Base-by-base conservation (phyloP, 2,113 vertebrate genomes). In the Pontoporia blainvillei region DNA sequence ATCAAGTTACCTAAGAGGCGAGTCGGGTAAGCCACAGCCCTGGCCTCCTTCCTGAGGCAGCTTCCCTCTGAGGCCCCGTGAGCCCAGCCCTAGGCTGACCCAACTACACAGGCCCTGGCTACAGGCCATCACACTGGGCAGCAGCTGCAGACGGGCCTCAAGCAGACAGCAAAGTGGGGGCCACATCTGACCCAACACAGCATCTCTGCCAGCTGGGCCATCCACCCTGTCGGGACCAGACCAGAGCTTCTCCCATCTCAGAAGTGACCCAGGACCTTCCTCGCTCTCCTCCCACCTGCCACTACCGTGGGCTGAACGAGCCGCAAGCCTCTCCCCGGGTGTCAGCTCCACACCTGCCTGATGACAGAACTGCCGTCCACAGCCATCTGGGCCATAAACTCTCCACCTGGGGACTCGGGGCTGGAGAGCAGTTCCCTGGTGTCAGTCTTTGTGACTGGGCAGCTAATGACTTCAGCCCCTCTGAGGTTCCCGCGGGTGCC, bases 1-100 rank as follows among this genome's bases (percentile, higher is more conserved):
- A 61, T 95, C 88, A 85, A 69, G 54, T 97, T 94, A 94, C 82
- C 76, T 69, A 21, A 12, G 21, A 69, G 72, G 36, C 66, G 86
- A 83, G 75, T 2, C 29, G 34, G 57, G 62, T 57, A 67, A 36
- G 57, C 21, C 9, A 1, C 18, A 62, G 27, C 9, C 64, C 8
- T 39, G 73, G 82, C 61, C 49, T 72, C 54, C 39, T 31, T 85
- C 41, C 67, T 73, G 17, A 87, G 54, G 75, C 69, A 64, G 29
- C 25, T 59, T 87, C 81, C 62, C 21, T 49, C 79, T 41, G 44
- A 52, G 13, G 52, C 44, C 57, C n/a, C 0, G 0, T 62, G 59
- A 52, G 54, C 62, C n/a, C 44, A 20, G 44, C 8, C 64, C 49
- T 49, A 62, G 61, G 25, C 3, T 0, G 17, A 67, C 21, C 64